Base-by-base conservation (phyloP, 2,888 invertebrate genomes). In the Rhaphigaster nebulosa region DNA sequence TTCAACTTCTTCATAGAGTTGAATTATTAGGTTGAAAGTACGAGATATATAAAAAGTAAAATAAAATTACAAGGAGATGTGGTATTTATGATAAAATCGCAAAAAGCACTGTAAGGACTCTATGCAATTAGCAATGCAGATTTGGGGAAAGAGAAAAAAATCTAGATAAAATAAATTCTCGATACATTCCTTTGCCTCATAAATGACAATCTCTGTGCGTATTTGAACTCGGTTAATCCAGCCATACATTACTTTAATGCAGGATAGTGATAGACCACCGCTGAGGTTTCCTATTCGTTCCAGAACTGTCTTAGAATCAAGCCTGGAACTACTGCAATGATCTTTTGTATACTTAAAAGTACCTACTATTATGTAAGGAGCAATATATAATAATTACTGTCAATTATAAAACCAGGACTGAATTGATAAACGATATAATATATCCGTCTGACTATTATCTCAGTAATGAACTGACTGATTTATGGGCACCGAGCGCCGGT, bases 321-420 rank as follows among this genome's bases (percentile, higher is more conserved):
- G 70, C 8, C 38, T 8, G 29, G 13, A 29, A 18, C 70, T 76
- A 76, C 38, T 10, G 34, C 70, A 76, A 76, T 38, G 5, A 8
- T 29, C 0, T 38, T 38, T 8, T 34, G 65, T 38, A 76, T 10
- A 76, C 18, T 70, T 34, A 70, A 70, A 34, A 70, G 70, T 70
- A 15, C 34, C 34, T 15, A 70, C 34, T 34, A 26, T 76, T 20
- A 15, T 38, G 38, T 38, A 38, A 76, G 23, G 38, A 76, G 70
- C 70, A 38, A 76, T 76, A 76, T 76, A 76, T 76, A 38, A 76
- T 76, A 38, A 76, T 38, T 38, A 76, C 70, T 76, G 70, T 76
- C 70, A 76, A 76, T 76, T 76, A 76, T 76, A 76, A 76, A 76
- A 23, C 70, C 20, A 65, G 65, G 29, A 65, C 29, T 38, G 70